Percentiles rank a stretch among this genome's conserved stretches.
These are phyloP conservation scores for Mylabris phalerata DNA, from an alignment of 1,140 invertebrate genomes.

Conservation along the genomic window DNA sequence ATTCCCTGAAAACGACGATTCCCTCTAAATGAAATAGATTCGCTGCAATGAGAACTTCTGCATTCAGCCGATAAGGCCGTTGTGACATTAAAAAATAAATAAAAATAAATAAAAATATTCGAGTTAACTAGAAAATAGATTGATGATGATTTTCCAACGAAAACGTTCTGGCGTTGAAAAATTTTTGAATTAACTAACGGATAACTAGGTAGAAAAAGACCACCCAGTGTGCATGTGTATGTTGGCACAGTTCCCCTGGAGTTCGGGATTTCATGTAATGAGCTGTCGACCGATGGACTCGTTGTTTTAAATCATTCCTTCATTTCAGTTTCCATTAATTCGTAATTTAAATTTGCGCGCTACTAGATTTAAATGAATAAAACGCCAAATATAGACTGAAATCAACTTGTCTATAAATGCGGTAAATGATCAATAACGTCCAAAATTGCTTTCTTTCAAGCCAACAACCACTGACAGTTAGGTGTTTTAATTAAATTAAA, in stretches of 20 bases:
- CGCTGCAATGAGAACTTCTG: constrained; percentile 13
- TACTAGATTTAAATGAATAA: constrained; percentile 18
- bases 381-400: neutral
- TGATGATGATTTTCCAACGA: constrained; percentile 12
- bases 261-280: constrained; percentile 16
- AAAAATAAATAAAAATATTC: constrained; percentile 1
- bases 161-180: constrained; percentile 1
- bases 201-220: no score
- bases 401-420: neutral
- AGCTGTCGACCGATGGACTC: constrained; percentile 19
- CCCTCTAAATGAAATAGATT: constrained; percentile 15
- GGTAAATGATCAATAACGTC: constrained; percentile 12
- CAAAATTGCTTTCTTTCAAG: constrained; percentile 10
- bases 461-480: constrained; percentile 1
- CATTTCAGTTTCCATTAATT: constrained; percentile 26
- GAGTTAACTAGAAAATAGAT: neutral
- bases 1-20: constrained; percentile 10
- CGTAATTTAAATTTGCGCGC: constrained; percentile 23
- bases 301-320: constrained; percentile 27
- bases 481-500: constrained; percentile 19
- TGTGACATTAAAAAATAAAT: constrained; percentile 13
- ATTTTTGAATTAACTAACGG: no score
- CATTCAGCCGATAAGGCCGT: constrained; percentile 17
- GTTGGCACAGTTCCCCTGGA: neutral
- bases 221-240: no score